Evolutionary conservation across 2,113 vertebrate species (phyloP), one percentile per base, ranked within the genome.

Genomic region (Taxidea taxus): DNA sequence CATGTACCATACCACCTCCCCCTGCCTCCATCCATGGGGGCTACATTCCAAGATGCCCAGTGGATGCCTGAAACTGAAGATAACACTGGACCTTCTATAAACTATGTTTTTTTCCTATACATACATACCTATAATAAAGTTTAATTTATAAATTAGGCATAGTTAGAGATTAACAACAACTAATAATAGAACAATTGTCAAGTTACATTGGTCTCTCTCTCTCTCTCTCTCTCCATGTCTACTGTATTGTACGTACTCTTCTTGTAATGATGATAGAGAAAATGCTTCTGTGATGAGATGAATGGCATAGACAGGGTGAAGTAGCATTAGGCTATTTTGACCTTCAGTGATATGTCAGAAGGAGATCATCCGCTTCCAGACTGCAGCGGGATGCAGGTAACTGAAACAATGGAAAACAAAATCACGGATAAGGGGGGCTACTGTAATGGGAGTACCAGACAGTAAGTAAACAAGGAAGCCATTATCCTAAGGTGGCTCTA

Each of bases 301-400:
- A 72, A 72, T 72, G 72, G 27, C 0, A 0, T 15, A 44, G 72
- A 3, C 39, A 8, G 1, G 0, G 39, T 44, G 39, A 74, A 44
- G 72, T 44, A 44, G 72, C 8, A 14, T 14, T 74, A 27, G 25
- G 72, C 39, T 74, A 44, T 12, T 74, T 15, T 74, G 39, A 74
- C 39, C 39, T 15, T 74, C 39, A 15, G 6, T 44, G 72, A 44
- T 29, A 74, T 15, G 6, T 29, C 72, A 8, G 39, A 34, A 34
- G 62, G 39, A 15, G 39, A 74, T 15, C 25, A 44, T 44, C 72
- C 8, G 72, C 13, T 74, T 74, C 72, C 13, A 44, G 25, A 74
- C 23, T 44, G 13, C 72, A 27, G 12, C 12, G 7, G 72, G 44
- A 44, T 29, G 72, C 14, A 74, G 39, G 13, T 44, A 74, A 74